Conservation (phyloP, 2,113 vertebrate species). For the Anoura caudifer region DNA sequence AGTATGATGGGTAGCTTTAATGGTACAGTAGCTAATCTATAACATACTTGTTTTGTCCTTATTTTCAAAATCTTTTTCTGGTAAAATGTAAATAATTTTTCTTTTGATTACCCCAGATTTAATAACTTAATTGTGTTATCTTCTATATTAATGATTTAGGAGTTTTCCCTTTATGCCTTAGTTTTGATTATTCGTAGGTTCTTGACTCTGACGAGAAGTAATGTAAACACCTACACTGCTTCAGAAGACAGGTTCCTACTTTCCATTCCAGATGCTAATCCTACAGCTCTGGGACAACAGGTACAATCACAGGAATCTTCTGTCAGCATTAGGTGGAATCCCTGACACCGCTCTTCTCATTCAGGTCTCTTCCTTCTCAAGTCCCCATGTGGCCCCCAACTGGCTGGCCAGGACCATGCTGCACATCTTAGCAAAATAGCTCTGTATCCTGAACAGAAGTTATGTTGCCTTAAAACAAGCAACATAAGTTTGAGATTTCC, state of each 20-base stretch:
- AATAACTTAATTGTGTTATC: not conserved
- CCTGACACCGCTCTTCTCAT: not conserved
- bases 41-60: not conserved
- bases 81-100: not conserved
- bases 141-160: not conserved
- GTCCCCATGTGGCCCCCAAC: not conserved
- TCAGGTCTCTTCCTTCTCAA: not conserved
- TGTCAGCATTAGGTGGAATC: rapidly evolving
- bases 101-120: not conserved
- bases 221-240: not conserved
- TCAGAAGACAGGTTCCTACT: not conserved
- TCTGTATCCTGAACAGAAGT: not conserved
- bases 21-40: not conserved
- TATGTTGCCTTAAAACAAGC: not conserved
- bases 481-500: not conserved
- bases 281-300: not conserved
- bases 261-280: not conserved
- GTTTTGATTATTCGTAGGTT: not conserved
- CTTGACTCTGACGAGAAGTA: not conserved
- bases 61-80: not conserved
- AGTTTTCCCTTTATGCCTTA: not conserved
- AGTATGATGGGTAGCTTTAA: not conserved
- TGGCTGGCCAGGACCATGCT: not conserved
- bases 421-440: not conserved
- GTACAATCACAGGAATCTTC: not conserved